Conservation (phyloP, 2,797 vertebrate species). For the Sorex maritimensis region DNA sequence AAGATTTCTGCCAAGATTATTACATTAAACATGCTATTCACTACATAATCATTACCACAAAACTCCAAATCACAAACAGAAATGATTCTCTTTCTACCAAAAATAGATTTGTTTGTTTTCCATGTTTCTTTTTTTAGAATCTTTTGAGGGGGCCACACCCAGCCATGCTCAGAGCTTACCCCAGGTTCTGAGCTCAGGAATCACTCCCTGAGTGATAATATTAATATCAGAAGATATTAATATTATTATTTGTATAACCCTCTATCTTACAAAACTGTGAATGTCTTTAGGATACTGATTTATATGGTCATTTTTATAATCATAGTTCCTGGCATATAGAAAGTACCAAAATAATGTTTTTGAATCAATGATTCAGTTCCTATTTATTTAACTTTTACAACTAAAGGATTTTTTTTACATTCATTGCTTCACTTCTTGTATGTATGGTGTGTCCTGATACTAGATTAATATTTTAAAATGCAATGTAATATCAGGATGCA, state of each 20-base stretch:
- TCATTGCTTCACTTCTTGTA: not conserved
- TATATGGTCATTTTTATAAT: slow-evolving; percentile 34
- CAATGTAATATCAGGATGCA: not conserved
- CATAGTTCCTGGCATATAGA: not conserved
- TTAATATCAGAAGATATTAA: too few relatives aligned
- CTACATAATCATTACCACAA: too few relatives aligned
- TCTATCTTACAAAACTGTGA: not conserved
- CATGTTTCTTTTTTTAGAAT: too few relatives aligned
- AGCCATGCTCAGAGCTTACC: too few relatives aligned
- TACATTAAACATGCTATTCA: too few relatives aligned
- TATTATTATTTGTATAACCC: not conserved
- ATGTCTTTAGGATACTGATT: not conserved
- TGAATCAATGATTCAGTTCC: not conserved
- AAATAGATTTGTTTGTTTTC: too few relatives aligned
- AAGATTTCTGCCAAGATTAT: too few relatives aligned
- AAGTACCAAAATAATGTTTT: slow-evolving; percentile 18
- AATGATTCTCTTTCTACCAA: too few relatives aligned
- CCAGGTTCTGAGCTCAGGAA: too few relatives aligned
- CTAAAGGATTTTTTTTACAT: not conserved
- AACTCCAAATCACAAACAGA: too few relatives aligned
- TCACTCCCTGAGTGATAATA: too few relatives aligned
- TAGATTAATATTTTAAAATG: slow-evolving; percentile 37
- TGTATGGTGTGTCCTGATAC: not conserved
- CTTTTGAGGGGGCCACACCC: too few relatives aligned
- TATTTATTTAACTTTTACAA: slow-evolving; percentile 26